Evolutionary conservation across 2,113 vertebrate genomes (phyloP).

Genomic region (pig (Sus scrofa)): DNA sequence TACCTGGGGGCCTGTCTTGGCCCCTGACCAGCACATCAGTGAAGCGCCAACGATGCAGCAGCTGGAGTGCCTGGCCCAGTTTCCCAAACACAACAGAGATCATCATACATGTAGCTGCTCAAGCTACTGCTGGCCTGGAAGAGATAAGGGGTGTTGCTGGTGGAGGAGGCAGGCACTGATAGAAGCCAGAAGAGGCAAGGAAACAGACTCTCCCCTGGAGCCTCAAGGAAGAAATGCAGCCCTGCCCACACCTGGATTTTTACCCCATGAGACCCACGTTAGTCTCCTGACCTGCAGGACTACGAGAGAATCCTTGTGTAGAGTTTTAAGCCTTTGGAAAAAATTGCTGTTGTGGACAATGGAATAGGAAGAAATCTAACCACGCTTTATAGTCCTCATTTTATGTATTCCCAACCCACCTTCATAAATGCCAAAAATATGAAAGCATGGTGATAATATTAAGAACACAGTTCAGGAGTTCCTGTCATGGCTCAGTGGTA

Average conservation of each 20-base stretch:
- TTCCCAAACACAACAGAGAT: neutral
- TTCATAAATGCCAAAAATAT: neutral
- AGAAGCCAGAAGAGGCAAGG: neutral
- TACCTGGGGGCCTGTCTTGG: neutral
- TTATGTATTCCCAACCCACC: slow-evolving; percentile 44
- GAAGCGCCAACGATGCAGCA: neutral
- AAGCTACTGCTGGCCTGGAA: neutral
- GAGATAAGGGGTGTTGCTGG: neutral
- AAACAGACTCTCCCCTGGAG: neutral
- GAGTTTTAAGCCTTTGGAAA: neutral
- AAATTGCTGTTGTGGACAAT: neutral
- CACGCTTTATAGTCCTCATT: neutral
- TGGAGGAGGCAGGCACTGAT: neutral
- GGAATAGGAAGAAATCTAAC: neutral
- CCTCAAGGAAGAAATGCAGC: neutral
- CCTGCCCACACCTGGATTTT: neutral
- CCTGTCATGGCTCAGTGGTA: too few relatives aligned
- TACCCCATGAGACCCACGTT: neutral
- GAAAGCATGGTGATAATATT: neutral
- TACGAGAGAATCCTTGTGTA: neutral
- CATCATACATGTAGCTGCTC: neutral
- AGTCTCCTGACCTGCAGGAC: neutral
- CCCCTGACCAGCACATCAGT: accelerated
- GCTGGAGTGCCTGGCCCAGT: neutral
- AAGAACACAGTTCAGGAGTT: neutral